Base-by-base conservation (phyloP, 2,888 invertebrate species). In the Athalia rosae region DNA sequence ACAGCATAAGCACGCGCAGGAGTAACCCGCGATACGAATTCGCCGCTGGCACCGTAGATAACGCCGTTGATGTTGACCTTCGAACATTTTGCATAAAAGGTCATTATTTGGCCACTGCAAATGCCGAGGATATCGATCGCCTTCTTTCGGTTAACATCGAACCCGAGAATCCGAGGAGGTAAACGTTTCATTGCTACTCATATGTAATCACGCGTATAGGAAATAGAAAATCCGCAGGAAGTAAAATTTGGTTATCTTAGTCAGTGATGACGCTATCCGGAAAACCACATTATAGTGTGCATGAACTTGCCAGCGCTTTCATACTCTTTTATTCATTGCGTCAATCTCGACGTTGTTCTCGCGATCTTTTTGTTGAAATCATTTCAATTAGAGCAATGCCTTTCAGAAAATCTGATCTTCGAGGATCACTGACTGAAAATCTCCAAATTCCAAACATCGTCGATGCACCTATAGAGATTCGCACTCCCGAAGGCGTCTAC, bases 1-100 rank as follows among this genome's bases (percentile, higher is more conserved):
- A 45, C 45, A 58, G 43, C 50, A 69, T 28, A 28, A 28, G 2
- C 28, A 28, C 28, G 28, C 28, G 28, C 28, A 28, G 56, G 69
- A 56, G 69, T 71, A 58, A 67, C 50, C 53, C 67, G 67, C 28
- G 67, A 50, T 67, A 50, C 48, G 67, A 67, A 71, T 56, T 71
- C 58, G 43, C 50, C 56, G 71, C 43, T 50, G 43, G 56, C 53
- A 53, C 53, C 0, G 9, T 53, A 15, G 61, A 13, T 15, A 61
- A 28, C 45, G 56, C 56, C 43, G 15, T 11, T 28, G 50, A 67
- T 5, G 50, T 53, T 47, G 47, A 64, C 64, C 64, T 28, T 28
- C 28, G 28, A 28, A 28, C 28, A 28, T 28, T 28, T 28, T 1
- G 47, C 64, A 64, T 45, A 45, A 47, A 28, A 13, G 8, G 64